Evolutionary conservation across 2,113 vertebrate species (phyloP), one percentile per base, ranked within the genome.

Genomic region (Psittacula cyanocephala): DNA sequence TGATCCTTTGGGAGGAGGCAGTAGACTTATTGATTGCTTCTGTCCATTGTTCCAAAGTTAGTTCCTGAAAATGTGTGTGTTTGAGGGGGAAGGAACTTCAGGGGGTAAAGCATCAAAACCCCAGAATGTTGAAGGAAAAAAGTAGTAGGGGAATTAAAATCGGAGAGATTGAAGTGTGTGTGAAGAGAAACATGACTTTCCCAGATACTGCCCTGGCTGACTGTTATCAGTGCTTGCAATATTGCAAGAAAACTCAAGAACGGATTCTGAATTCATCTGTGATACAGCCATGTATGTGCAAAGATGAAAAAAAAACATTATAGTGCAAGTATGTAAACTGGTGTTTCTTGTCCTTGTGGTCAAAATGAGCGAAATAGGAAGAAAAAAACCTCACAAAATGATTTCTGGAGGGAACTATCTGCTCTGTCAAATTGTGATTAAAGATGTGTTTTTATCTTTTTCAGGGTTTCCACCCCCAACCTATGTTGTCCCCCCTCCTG

Each of bases 401-500:
- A 55, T 87, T 91, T 76, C 33, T 57, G 19, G 57, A 75, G 27
- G n/a, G 44, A 72, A 9, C 19, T 27, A 8, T 22, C 23, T 81
- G 25, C n/a, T 74, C 25, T 63, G 31, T 41, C 33, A 41, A 64
- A 69, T 43, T 41, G 18, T 5, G 8, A 31, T 77, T 67, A 57
- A 86, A 76, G 13, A 7, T 59, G 22, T 35, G 33, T 35, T 67
- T 76, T 67, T 53, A 15, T 96, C 67, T 95, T 93, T 93, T 95
- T 18, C 97, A 99, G 99, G 99, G 83, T 99, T 99, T 97, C 99
- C 99, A 23, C 99, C 99, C 89, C 99, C 99, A 5, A 96, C 99
- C 59, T 99, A 99, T 2, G 99, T 99, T 83, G 99, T 99, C 69
- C 99, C 99, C n/a, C 98, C 99, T 91, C 98, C 99, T 49, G 99